Conservation (phyloP, 2,797 vertebrate species). For the Hypotaenidia philippensis region DNA sequence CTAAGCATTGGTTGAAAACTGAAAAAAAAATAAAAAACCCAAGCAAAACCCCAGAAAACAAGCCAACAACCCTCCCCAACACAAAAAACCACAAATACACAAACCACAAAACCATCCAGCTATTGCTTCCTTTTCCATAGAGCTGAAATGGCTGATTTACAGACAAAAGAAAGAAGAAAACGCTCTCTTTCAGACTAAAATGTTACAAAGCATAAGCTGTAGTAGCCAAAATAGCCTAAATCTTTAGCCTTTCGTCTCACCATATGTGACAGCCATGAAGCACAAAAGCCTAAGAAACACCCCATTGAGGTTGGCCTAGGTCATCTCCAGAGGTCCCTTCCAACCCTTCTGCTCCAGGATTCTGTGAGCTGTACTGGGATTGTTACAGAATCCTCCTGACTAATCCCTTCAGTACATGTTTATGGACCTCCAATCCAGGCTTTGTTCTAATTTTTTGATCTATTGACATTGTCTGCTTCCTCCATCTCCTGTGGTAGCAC, state of each 20-base stretch:
- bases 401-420: not conserved
- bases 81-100: not conserved
- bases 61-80: too few relatives aligned
- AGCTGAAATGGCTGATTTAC: not conserved
- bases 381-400: not conserved
- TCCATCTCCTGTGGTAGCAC: not conserved
- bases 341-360: too few relatives aligned
- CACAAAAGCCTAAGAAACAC: not conserved
- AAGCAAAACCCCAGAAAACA: too few relatives aligned
- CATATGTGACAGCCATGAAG: not conserved
- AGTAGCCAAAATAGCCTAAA: not conserved
- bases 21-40: not conserved
- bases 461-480: not conserved
- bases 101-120: too few relatives aligned
- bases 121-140: not conserved
- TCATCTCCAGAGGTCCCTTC: too few relatives aligned
- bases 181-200: fast-evolving
- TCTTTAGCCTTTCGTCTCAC: not conserved
- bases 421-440: not conserved
- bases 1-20: not conserved
- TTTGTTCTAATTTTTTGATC: not conserved
- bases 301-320: too few relatives aligned
- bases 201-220: not conserved
- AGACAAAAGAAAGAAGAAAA: not conserved
- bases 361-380: not conserved